Percentiles rank a stretch among this genome's conserved stretches.
Evolutionary conservation across 2,888 invertebrate species (phyloP).

Genomic region (Dyspetes luteomarginatus): DNA sequence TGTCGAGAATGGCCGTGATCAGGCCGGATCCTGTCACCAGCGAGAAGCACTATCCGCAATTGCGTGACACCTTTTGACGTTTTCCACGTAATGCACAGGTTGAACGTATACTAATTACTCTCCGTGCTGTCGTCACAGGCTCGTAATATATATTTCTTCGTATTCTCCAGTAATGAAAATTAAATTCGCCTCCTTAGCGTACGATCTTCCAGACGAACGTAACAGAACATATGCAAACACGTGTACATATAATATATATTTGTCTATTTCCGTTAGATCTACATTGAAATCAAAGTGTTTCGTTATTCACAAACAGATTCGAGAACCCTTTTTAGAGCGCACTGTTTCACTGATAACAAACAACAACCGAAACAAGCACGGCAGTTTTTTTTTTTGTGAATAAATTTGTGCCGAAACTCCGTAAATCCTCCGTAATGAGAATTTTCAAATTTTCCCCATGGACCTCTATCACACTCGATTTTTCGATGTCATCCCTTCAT

Average conservation of each 20-base stretch:
- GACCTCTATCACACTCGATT: not conserved
- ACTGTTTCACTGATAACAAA: slow-evolving; percentile 38
- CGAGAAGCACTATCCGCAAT: slow-evolving; percentile 80
- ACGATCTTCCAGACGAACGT: not conserved
- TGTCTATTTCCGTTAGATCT: not conserved
- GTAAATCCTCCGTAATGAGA: not conserved
- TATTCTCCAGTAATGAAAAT: not conserved
- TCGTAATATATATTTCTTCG: not conserved
- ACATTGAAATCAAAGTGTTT: not conserved
- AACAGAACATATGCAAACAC: too few relatives aligned
- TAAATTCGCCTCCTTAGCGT: not conserved
- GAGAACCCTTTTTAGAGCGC: not conserved
- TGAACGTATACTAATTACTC: not conserved
- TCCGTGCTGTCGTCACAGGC: not conserved
- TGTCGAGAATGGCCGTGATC: slow-evolving; percentile 84
- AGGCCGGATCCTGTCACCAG: slow-evolving; percentile 83
- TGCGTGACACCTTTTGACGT: slow-evolving; percentile 62
- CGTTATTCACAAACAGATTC: not conserved
- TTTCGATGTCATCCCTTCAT: not conserved
- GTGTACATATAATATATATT: too few relatives aligned
- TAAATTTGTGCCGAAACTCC: not conserved
- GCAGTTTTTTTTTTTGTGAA: not conserved
- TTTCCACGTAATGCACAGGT: slow-evolving; percentile 51
- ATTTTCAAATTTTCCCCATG: not conserved
- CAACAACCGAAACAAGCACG: slow-evolving; percentile 14